Evolutionary conservation across 2,797 vertebrate species (phyloP).

Genomic region (Hippoglossus hippoglossus): DNA sequence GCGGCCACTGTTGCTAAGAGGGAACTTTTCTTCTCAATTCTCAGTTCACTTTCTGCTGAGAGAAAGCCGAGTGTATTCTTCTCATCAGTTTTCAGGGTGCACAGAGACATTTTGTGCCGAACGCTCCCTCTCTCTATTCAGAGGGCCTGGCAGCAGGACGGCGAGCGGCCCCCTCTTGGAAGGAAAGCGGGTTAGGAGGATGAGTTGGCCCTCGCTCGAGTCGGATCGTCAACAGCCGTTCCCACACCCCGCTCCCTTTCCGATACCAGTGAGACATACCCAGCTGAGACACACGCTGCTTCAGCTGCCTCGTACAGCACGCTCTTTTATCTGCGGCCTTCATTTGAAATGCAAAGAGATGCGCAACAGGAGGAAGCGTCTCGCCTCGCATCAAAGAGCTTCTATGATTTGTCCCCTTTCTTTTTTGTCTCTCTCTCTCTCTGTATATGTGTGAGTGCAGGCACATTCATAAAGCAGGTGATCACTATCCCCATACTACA

Average conservation of each 20-base stretch:
- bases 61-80: constrained; percentile 9
- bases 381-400: constrained; percentile 79
- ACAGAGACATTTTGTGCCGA: constrained; percentile 44
- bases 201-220: constrained; percentile 56
- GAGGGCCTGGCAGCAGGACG: constrained; percentile 61
- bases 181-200: constrained; percentile 42
- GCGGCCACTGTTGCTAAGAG: background rate
- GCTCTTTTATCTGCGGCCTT: constrained; percentile 78
- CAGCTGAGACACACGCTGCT: constrained; percentile 73
- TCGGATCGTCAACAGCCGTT: constrained; percentile 70
- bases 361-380: constrained; percentile 77
- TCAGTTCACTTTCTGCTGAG: constrained; percentile 4
- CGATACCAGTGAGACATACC: constrained; percentile 64
- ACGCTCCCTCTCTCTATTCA: constrained; percentile 43
- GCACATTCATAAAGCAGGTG: constrained; percentile 68
- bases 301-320: constrained; percentile 78
- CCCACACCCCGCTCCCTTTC: constrained; percentile 53
- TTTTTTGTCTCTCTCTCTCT: constrained; percentile 34
- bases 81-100: constrained; percentile 25
- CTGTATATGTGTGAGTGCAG: constrained; percentile 7
- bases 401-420: constrained; percentile 72
- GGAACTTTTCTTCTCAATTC: background rate
- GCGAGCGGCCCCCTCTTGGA: constrained; percentile 50
- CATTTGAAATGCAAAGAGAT: constrained; percentile 86
- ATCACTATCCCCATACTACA: constrained; percentile 61